phyloP scores from a whole-genome alignment of 2,113 vertebrate species.

The Catharus minimus region DNA sequence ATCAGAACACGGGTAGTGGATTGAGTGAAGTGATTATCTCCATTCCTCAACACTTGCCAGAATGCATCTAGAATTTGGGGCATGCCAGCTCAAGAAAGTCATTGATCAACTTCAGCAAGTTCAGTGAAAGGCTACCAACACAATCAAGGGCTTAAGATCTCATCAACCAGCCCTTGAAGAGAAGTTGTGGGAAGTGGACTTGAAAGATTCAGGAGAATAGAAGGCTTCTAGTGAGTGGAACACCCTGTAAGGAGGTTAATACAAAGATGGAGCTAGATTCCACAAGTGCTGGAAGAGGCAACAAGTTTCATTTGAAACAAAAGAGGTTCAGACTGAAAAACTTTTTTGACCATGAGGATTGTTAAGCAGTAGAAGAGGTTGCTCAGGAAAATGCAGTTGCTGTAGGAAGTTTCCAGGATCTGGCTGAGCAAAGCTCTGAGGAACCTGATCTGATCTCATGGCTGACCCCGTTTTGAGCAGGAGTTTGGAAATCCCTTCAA shows the following conservation, averaged over 20 bases:
- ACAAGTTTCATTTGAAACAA: background rate
- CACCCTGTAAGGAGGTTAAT: background rate
- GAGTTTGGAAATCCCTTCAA: background rate
- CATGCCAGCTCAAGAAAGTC: background rate
- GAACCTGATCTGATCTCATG: background rate
- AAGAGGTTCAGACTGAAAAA: background rate
- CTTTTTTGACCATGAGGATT: background rate
- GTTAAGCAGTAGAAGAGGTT: background rate
- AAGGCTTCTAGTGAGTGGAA: background rate
- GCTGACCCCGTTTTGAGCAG: background rate
- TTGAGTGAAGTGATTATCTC: background rate
- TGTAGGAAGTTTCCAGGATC: background rate
- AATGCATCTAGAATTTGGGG: background rate
- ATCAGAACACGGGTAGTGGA: background rate
- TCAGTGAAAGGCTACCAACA: background rate
- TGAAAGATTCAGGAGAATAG: background rate
- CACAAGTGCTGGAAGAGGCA: background rate
- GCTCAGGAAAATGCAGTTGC: background rate
- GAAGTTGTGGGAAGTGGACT: background rate
- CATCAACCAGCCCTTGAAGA: background rate
- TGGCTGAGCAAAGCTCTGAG: background rate
- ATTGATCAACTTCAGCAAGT: accelerated
- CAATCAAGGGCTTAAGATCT: background rate
- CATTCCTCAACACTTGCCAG: background rate
- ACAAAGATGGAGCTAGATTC: background rate